A percentile compares a stretch with the other conserved stretches of the same genome.
Evolutionary conservation across 2,113 vertebrate species (phyloP).

Genomic region (Anolis carolinensis): DNA sequence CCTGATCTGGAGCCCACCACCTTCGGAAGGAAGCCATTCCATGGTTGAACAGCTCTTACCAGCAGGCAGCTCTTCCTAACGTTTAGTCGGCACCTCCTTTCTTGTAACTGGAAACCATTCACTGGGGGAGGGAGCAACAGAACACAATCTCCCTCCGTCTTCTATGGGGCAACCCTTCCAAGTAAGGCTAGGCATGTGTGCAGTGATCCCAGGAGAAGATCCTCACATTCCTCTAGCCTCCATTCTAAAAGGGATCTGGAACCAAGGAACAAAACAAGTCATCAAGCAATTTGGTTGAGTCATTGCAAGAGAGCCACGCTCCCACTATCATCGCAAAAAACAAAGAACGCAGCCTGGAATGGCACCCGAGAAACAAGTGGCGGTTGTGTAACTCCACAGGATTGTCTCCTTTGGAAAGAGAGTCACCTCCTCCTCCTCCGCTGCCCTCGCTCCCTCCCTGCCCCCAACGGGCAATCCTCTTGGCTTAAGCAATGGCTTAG

Average conservation of each 20-base stretch:
- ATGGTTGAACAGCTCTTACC: too few species aligned
- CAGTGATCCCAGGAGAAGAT: neutral
- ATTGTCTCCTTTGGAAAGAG: neutral
- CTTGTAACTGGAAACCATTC: too few species aligned
- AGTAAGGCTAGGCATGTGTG: too few species aligned
- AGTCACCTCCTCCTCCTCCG: neutral
- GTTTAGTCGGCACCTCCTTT: too few species aligned
- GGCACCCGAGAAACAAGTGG: neutral
- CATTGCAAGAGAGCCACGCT: neutral
- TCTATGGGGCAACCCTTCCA: too few species aligned
- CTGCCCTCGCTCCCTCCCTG: slow-evolving; percentile 4
- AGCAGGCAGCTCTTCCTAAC: too few species aligned
- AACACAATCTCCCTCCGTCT: too few species aligned
- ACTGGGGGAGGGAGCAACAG: too few species aligned
- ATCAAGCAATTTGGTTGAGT: neutral
- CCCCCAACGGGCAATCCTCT: slow-evolving; percentile 49
- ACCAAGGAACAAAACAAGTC: neutral
- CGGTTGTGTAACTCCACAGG: neutral
- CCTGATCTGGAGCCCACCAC: too few species aligned
- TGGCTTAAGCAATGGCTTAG: slow-evolving; percentile 61
- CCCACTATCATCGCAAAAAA: neutral
- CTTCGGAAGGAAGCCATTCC: too few species aligned
- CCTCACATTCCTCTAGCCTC: neutral
- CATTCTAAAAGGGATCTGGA: neutral
- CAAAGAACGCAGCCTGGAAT: neutral